Evolutionary conservation across 2,113 vertebrate genomes (phyloP).

Genomic region (Bettongia penicillata): DNA sequence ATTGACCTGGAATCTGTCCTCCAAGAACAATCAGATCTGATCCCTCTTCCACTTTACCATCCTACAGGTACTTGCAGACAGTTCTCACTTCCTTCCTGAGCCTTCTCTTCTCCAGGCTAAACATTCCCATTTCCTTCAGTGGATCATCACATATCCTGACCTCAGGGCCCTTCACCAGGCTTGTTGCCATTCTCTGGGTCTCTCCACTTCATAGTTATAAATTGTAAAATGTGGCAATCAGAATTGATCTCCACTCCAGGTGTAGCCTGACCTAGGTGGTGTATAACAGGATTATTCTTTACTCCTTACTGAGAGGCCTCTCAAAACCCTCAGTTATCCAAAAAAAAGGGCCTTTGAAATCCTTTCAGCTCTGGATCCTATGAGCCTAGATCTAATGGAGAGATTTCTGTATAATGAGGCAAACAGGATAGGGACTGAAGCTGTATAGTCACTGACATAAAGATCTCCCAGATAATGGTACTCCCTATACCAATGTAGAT

Average conservation of each 20-base stretch:
- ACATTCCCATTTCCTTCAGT: neutral
- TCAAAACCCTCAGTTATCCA: neutral
- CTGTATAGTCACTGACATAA: neutral
- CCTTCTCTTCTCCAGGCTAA: neutral
- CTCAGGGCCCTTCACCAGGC: neutral
- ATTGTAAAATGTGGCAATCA: neutral
- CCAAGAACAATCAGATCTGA: neutral
- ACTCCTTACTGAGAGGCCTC: neutral
- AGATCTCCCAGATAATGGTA: neutral
- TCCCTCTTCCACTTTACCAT: neutral
- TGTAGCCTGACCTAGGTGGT: neutral
- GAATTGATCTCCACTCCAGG: neutral
- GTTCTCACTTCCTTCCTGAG: neutral
- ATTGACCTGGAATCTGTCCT: neutral
- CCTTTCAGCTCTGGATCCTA: neutral
- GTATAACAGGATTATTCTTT: neutral
- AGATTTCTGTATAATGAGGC: neutral
- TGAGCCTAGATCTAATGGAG: neutral
- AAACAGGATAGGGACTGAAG: neutral
- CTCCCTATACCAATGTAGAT: neutral
- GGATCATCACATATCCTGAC: neutral
- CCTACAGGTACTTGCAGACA: neutral
- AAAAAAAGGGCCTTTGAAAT: neutral
- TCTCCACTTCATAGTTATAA: neutral
- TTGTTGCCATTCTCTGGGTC: neutral